Evolutionary conservation across 2,797 vertebrate species (phyloP).

Genomic region (Microcaecilia unicolor): DNA sequence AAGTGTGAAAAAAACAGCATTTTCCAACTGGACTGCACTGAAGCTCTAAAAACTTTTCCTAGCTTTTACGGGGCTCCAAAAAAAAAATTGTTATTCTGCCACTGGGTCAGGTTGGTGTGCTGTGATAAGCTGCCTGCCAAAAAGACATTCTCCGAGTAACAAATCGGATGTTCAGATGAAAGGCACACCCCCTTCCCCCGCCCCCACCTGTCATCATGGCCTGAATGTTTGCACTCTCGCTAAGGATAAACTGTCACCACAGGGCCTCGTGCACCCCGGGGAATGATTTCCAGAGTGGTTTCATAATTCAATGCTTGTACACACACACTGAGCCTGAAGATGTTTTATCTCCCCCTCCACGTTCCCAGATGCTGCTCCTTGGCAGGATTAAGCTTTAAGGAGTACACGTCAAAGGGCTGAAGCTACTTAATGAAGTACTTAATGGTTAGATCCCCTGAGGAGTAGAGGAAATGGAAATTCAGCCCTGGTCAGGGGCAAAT

Average conservation of each 20-base stretch:
- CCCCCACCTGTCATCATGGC: slow-evolving; percentile 32
- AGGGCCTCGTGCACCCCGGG: slow-evolving; percentile 25
- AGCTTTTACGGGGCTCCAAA: too few species aligned
- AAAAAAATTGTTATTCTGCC: slow-evolving; percentile 39
- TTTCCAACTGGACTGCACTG: too few species aligned
- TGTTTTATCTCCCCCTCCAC: too few species aligned
- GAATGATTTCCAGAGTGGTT: slow-evolving; percentile 42
- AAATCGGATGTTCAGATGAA: slow-evolving; percentile 42
- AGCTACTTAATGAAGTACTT: too few species aligned
- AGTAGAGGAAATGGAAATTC: too few species aligned
- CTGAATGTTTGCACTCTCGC: slow-evolving; percentile 10
- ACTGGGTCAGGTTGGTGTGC: too few species aligned
- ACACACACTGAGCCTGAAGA: slow-evolving; percentile 17
- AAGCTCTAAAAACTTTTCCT: too few species aligned
- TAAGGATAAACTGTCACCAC: slow-evolving; percentile 28
- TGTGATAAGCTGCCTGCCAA: slow-evolving; percentile 8
- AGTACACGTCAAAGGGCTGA: too few species aligned
- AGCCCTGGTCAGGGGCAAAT: background rate
- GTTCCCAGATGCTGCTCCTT: too few species aligned
- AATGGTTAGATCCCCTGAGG: too few species aligned
- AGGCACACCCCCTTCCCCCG: slow-evolving; percentile 56
- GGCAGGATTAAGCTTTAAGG: too few species aligned
- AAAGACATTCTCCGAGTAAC: slow-evolving; percentile 46
- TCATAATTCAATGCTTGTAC: slow-evolving; percentile 31
- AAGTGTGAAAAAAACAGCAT: too few species aligned